Conservation (phyloP, 2,888 invertebrate species). For the Leptarthrus brevirostris region DNA sequence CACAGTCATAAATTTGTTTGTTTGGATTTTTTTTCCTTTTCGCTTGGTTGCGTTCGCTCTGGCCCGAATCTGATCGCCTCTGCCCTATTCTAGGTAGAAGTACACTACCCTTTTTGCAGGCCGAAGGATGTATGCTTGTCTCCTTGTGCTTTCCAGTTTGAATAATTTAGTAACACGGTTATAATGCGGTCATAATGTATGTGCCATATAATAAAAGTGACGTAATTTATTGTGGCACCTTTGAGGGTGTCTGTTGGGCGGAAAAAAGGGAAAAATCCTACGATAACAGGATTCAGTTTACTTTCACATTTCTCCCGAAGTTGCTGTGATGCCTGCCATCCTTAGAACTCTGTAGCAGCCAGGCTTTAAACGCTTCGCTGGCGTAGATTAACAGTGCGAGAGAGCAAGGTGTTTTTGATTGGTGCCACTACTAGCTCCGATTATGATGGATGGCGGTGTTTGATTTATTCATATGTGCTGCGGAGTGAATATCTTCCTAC, state of each 20-base stretch:
- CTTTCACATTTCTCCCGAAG: background rate
- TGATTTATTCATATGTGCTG: slow-evolving; percentile 50
- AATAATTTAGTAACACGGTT: slow-evolving; percentile 54
- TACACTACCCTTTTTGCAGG: slow-evolving; percentile 31
- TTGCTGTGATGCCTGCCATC: slow-evolving; percentile 13
- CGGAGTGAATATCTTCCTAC: slow-evolving; percentile 21
- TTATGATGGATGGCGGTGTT: slow-evolving; percentile 51
- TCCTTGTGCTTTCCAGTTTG: slow-evolving; percentile 49
- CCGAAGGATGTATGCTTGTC: slow-evolving; percentile 31
- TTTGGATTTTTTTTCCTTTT: slow-evolving; percentile 51
- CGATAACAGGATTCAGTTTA: background rate
- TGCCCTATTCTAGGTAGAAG: slow-evolving; percentile 16
- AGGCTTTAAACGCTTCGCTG: slow-evolving; percentile 30
- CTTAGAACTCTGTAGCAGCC: background rate
- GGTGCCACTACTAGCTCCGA: slow-evolving; percentile 43
- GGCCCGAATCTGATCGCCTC: slow-evolving; percentile 26
- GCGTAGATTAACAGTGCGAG: slow-evolving; percentile 38
- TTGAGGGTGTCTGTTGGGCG: slow-evolving; percentile 22
- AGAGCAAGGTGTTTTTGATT: slow-evolving; percentile 51
- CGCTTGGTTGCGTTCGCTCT: slow-evolving; percentile 47
- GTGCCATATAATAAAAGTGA: slow-evolving; percentile 53
- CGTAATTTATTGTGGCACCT: slow-evolving; percentile 54
- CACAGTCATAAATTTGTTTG: slow-evolving; percentile 54
- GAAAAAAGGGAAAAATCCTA: slow-evolving; percentile 3
- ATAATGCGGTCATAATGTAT: slow-evolving; percentile 55